Conservation (phyloP, 2,888 invertebrate genomes). For the Dryobota labecula region DNA sequence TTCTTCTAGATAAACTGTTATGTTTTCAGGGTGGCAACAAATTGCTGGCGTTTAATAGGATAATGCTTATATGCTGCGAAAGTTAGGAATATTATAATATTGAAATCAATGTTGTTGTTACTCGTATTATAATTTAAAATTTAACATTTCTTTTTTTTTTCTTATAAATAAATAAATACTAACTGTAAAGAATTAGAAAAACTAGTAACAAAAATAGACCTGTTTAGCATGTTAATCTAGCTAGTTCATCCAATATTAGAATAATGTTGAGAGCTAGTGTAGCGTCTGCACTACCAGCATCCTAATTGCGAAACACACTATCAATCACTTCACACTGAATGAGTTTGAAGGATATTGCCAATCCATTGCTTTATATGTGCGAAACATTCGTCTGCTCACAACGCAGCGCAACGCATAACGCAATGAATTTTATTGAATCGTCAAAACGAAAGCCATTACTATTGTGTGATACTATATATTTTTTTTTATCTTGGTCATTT, state of each 20-base stretch:
- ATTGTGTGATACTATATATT: too few species aligned
- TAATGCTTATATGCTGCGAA: conserved; percentile 2
- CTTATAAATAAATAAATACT: neutral
- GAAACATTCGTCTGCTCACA: too few species aligned
- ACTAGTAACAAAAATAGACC: neutral
- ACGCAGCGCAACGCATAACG: too few species aligned
- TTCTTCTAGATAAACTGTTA: neutral
- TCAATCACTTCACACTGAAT: too few species aligned
- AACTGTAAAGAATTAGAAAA: neutral
- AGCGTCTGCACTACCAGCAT: neutral
- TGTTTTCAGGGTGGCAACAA: conserved; percentile 14
- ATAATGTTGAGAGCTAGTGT: neutral
- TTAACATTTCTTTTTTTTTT: neutral
- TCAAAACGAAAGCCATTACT: too few species aligned
- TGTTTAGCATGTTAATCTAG: neutral
- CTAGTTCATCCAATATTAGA: too few species aligned
- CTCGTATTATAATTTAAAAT: too few species aligned
- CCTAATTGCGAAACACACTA: too few species aligned
- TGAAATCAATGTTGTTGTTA: neutral
- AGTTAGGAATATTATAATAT: neutral
- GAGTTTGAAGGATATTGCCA: too few species aligned
- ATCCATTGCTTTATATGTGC: too few species aligned
- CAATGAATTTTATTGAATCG: too few species aligned
- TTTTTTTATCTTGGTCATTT: too few species aligned
- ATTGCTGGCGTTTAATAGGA: neutral